phyloP scores from a whole-genome alignment of 1,140 invertebrate species.

The Lethrus apterus region DNA sequence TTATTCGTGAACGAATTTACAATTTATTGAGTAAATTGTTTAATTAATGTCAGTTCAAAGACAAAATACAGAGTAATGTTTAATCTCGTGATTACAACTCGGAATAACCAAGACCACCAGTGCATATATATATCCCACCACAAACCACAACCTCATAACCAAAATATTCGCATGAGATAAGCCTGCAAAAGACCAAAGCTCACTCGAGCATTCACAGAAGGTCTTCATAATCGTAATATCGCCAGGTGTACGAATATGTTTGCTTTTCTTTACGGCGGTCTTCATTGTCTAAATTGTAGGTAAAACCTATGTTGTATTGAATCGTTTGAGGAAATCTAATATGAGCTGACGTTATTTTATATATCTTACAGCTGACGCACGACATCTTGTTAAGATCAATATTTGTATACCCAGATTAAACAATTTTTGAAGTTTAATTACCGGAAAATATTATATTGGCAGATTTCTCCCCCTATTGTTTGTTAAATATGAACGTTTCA shows the following conservation, averaged over 20 bases:
- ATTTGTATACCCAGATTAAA: conserved; percentile 6
- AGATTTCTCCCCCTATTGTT: background rate
- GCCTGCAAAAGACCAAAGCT: too few relatives aligned
- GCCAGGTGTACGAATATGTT: conserved; percentile 12
- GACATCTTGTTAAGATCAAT: conserved; percentile 14
- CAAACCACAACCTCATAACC: too few relatives aligned
- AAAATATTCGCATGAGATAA: too few relatives aligned
- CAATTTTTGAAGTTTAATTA: conserved; percentile 14
- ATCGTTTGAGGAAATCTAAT: conserved; percentile 8
- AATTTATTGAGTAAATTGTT: too few relatives aligned
- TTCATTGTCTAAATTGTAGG: conserved; percentile 11
- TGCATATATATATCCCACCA: too few relatives aligned
- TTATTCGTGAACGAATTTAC: too few relatives aligned
- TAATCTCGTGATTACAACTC: too few relatives aligned
- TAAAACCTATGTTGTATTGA: conserved; percentile 6
- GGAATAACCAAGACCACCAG: too few relatives aligned
- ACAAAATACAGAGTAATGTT: too few relatives aligned
- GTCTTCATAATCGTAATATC: too few relatives aligned
- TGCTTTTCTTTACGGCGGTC: conserved; percentile 5
- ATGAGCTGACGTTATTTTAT: conserved; percentile 13
- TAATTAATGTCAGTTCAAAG: too few relatives aligned
- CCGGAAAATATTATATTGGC: conserved; percentile 13
- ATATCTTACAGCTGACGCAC: conserved; percentile 11
- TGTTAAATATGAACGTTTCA: conserved; percentile 2
- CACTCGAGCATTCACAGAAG: too few relatives aligned